Conservation (phyloP, 2,888 invertebrate genomes). For the Dorcus parallelipipedus region DNA sequence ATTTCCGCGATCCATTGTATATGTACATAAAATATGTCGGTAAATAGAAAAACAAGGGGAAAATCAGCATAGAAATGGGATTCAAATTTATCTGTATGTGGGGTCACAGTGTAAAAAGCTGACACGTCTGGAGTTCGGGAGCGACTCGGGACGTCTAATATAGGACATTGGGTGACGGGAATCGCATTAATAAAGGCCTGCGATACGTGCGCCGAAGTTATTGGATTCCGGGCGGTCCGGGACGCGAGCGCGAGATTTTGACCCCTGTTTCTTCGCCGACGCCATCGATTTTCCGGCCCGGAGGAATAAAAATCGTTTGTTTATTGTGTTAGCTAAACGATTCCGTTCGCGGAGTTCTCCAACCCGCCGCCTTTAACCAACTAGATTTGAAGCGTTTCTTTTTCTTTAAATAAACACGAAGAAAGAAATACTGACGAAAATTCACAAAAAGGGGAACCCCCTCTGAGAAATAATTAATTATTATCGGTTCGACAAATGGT, state of each 20-base stretch:
- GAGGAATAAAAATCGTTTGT: no score
- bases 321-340: no score
- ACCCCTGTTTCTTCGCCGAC: neutral
- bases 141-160: slow-evolving; percentile 28
- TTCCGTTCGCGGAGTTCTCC: no score
- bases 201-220: slow-evolving; percentile 37
- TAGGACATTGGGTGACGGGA: slow-evolving; percentile 35
- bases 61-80: slow-evolving; percentile 3
- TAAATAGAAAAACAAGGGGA: neutral
- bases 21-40: neutral
- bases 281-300: neutral
- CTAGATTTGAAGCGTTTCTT: no score
- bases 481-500: neutral
- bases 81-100: neutral
- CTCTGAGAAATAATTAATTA: no score
- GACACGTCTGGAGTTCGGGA: neutral
- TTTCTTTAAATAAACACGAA: no score
- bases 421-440: no score
- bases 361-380: no score
- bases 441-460: no score
- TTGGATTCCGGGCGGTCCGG: slow-evolving; percentile 30
- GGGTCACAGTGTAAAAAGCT: neutral
- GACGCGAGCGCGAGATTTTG: slow-evolving; percentile 1
- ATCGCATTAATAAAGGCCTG: slow-evolving; percentile 37
- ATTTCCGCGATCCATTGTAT: neutral